Evolutionary conservation across 2,113 vertebrate species (phyloP), one percentile per base, ranked within the genome.

Genomic region (Nymphicus hollandicus): DNA sequence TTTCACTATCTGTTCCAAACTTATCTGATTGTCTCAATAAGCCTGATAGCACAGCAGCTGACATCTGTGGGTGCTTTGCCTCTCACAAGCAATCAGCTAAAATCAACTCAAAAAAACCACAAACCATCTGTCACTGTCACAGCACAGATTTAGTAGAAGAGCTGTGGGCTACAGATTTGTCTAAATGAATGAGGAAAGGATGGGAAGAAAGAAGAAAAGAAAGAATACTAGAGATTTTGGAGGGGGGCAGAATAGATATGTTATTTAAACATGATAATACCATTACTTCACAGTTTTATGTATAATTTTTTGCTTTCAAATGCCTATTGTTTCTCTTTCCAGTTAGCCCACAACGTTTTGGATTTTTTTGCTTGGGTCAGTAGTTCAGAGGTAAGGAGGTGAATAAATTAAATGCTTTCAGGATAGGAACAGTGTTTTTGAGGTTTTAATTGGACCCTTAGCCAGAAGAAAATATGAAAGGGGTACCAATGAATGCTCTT

Each of bases 21-120:
- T 49, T 91, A 49, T 86, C 73, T 53, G 65, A 81, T 81, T 73
- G 78, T 83, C 56, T 94, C 60, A 47, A 28, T 60, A 81, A 86
- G 35, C 55, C 47, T 88, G 60, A 65, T n/a, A 76, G 53, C 93
- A 81, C 31, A 86, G 56, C 82, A 90, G 71, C 85, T 96, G 91
- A 91, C 84, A 84, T 93, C 85, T 94, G 95, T 65, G 84, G 31
- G 17, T 90, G 79, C 68, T 94, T 89, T 92, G 73, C 43, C 63
- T 90, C 71, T 92, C 65, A 35, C 52, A 91, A 89, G 60, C 71
- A 53, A 61, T 83, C 70, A 81, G 43, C 49, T 84, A 79, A 78
- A 91, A 95, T 86, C 56, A 77, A 70, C n/a, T 80, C n/a, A 44
- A 58, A 88, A 80, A 86, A 92, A 56, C 31, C 49, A 50, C 8